phyloP scores from a whole-genome alignment of 2,113 vertebrate genomes.

The Gopherus flavomarginatus region DNA sequence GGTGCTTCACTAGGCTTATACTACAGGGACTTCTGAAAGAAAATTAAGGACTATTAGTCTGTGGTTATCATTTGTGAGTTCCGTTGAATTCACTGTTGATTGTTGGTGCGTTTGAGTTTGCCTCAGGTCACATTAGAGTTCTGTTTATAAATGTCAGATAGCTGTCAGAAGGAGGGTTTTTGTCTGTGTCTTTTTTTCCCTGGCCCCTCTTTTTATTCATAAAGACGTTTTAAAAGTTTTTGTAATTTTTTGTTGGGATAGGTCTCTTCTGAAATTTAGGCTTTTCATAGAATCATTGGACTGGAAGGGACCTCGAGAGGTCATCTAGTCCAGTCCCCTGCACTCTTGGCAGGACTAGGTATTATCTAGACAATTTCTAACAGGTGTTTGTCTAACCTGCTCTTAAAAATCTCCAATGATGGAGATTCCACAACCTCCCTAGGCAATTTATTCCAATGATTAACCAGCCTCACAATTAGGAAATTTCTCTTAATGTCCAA shows the following conservation, averaged over 20 bases:
- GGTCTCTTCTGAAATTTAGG: not conserved
- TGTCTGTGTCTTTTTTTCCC: not conserved
- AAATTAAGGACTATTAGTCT: conserved; percentile 59
- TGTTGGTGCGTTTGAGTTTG: not conserved
- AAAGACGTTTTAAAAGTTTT: not conserved
- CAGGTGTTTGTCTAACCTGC: too few relatives aligned
- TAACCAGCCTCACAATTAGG: too few relatives aligned
- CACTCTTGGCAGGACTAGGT: too few relatives aligned
- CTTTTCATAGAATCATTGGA: not conserved
- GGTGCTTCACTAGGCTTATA: conserved; percentile 11
- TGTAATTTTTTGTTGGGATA: not conserved
- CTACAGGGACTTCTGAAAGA: conserved; percentile 30
- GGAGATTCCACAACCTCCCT: too few relatives aligned
- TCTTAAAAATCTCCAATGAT: too few relatives aligned
- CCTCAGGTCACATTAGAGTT: not conserved
- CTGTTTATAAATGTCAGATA: not conserved
- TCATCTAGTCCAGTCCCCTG: too few relatives aligned
- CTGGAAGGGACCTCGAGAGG: too few relatives aligned
- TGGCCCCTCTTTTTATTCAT: not conserved
- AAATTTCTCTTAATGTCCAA: too few relatives aligned
- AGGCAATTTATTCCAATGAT: too few relatives aligned
- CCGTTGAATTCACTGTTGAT: not conserved
- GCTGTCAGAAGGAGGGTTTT: not conserved
- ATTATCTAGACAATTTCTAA: too few relatives aligned
- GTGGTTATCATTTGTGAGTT: conserved; percentile 19